A percentile compares a stretch with the other conserved stretches of the same genome.
Evolutionary conservation across 1,140 invertebrate genomes (phyloP).

Genomic region (Aphaenogaster ashmeadi): DNA sequence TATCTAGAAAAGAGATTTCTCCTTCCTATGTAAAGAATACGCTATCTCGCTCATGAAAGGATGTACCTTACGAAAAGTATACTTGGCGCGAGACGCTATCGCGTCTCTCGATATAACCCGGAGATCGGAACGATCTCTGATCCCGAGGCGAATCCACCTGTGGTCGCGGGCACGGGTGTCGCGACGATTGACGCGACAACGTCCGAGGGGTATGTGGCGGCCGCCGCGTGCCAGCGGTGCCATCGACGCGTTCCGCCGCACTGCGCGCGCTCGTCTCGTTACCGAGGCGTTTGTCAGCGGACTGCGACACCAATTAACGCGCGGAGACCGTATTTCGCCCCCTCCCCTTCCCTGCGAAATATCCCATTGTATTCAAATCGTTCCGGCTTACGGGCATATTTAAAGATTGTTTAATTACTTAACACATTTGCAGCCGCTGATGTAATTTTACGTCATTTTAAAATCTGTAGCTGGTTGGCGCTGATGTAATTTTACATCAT

Average conservation of each 20-base stretch:
- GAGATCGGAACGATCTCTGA: not conserved
- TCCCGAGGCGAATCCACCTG: conserved; percentile 13
- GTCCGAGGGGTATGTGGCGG: not conserved
- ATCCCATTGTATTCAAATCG: not conserved
- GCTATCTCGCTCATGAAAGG: too few species aligned
- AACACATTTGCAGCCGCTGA: too few species aligned
- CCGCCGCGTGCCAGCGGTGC: conserved; percentile 32
- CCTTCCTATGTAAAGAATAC: too few species aligned
- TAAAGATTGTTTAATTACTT: not conserved
- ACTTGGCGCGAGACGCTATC: too few species aligned
- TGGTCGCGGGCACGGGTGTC: not conserved
- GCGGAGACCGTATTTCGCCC: not conserved
- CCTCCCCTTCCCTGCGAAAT: not conserved
- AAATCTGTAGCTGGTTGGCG: too few species aligned
- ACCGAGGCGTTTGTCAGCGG: conserved; percentile 40
- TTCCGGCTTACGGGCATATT: not conserved
- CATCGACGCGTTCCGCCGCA: conserved; percentile 49
- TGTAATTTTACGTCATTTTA: too few species aligned
- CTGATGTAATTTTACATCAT: too few species aligned
- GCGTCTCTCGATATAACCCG: too few species aligned
- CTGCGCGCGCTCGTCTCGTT: conserved; percentile 48
- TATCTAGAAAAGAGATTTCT: too few species aligned
- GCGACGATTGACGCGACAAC: conserved; percentile 40
- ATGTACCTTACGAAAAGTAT: too few species aligned
- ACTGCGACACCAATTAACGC: conserved; percentile 53